Evolutionary conservation across 2,888 invertebrate genomes (phyloP).

Genomic region (Arctia plantaginis): DNA sequence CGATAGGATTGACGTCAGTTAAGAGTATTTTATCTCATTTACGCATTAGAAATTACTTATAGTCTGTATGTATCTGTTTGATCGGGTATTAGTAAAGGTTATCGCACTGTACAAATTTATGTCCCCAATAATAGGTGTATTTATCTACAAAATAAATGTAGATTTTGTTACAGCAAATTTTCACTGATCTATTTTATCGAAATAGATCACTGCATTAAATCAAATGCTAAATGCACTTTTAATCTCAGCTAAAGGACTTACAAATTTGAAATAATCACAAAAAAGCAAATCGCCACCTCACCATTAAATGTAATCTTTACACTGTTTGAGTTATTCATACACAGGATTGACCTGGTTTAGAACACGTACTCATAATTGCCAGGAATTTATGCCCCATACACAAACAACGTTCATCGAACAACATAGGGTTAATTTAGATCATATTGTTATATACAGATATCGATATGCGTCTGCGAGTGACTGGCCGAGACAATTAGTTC

Average conservation of each 20-base stretch:
- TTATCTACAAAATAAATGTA: background rate
- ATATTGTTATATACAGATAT: conserved; percentile 8
- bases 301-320: conserved; percentile 11
- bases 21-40: conserved; percentile 50
- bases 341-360: conserved; percentile 9
- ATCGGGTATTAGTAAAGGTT: conserved; percentile 52
- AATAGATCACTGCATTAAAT: background rate
- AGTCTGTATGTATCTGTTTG: conserved; percentile 31
- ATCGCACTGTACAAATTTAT: conserved; percentile 14
- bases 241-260: background rate
- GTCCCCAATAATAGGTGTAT: background rate
- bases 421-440: conserved; percentile 26
- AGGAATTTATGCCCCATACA: conserved; percentile 17
- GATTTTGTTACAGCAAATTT: background rate
- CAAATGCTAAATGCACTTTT: background rate
- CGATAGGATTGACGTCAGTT: conserved; percentile 66
- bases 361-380: conserved; percentile 23
- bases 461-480: conserved; percentile 49
- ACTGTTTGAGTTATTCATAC: conserved; percentile 14
- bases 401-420: conserved; percentile 21
- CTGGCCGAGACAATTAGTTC: conserved; percentile 68
- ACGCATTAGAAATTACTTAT: conserved; percentile 53
- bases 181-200: background rate
- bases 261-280: background rate
- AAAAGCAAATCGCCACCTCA: conserved; percentile 9